Evolutionary conservation across 2,888 invertebrate genomes (phyloP).

Genomic region (Pogonocherus hispidulus): DNA sequence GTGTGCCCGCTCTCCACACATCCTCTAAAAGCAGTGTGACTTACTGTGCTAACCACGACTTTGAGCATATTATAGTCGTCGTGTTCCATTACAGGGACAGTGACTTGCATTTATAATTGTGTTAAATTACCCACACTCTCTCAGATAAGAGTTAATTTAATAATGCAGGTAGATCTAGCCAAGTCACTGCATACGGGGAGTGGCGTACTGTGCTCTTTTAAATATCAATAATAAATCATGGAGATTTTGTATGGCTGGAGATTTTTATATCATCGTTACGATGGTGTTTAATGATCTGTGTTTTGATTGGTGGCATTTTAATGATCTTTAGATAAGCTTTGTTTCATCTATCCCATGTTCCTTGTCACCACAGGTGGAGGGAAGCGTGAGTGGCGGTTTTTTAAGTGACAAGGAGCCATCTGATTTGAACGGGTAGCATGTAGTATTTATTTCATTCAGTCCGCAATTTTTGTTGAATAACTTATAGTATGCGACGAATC

Average conservation of each 20-base stretch:
- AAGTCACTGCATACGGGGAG: constrained; percentile 37
- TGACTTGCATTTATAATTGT: constrained; percentile 63
- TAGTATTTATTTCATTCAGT: neutral
- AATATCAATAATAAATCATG: constrained; percentile 35
- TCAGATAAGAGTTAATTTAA: constrained; percentile 60
- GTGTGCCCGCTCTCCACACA: constrained; percentile 40
- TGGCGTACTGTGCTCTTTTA: constrained; percentile 28
- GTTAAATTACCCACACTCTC: constrained; percentile 61
- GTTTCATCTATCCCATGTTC: constrained; percentile 1
- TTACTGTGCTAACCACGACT: constrained; percentile 44
- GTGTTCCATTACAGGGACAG: constrained; percentile 50
- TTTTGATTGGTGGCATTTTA: constrained; percentile 24
- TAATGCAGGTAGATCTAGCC: constrained; percentile 52
- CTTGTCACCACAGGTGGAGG: neutral
- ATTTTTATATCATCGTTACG: constrained; percentile 24
- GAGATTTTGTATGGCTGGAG: constrained; percentile 26
- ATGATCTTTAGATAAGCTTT: constrained; percentile 15
- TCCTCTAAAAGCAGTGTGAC: constrained; percentile 44
- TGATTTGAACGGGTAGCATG: neutral
- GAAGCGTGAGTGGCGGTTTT: neutral
- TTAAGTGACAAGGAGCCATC: neutral
- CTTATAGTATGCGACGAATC: too few relatives aligned
- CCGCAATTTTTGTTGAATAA: too few relatives aligned
- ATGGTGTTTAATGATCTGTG: constrained; percentile 28
- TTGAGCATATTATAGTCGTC: constrained; percentile 43